phyloP scores from a whole-genome alignment of 2,888 invertebrate genomes.

The Phania funesta region DNA sequence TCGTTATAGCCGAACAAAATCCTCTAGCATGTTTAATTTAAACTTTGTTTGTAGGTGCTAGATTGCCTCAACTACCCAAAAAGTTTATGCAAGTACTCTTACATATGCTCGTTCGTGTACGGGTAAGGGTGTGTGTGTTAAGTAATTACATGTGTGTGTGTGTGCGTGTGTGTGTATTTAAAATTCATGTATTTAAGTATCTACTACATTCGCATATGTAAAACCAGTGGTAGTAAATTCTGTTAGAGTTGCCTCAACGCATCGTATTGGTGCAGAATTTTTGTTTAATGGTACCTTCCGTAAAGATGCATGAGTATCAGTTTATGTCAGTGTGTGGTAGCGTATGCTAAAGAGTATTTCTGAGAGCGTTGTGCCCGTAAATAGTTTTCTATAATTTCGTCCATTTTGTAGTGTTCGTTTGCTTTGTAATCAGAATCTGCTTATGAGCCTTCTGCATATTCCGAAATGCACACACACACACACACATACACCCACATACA shows the following conservation, averaged over 20 bases:
- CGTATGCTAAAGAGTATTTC: background rate
- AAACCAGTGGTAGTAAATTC: slow-evolving; percentile 45
- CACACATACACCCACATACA: background rate
- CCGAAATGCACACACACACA: background rate
- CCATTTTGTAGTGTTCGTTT: slow-evolving; percentile 60
- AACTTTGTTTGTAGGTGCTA: slow-evolving; percentile 51
- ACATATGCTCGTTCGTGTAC: background rate
- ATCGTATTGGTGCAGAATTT: slow-evolving; percentile 66
- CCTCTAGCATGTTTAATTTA: background rate
- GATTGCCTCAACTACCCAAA: slow-evolving; percentile 47
- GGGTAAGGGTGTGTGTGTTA: background rate
- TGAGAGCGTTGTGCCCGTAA: slow-evolving; percentile 2
- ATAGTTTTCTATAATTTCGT: slow-evolving; percentile 63
- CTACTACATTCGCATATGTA: background rate
- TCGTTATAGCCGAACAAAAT: background rate
- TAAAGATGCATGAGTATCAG: slow-evolving; percentile 11
- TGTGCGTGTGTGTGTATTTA: slow-evolving; percentile 35
- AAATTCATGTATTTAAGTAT: slow-evolving; percentile 51
- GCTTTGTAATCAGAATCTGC: slow-evolving; percentile 66
- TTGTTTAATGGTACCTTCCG: slow-evolving; percentile 19
- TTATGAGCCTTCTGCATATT: slow-evolving; percentile 55
- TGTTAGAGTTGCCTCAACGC: slow-evolving; percentile 45
- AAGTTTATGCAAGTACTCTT: slow-evolving; percentile 5
- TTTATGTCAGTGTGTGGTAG: slow-evolving; percentile 27
- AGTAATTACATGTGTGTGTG: slow-evolving; percentile 25